Base-by-base conservation (phyloP, 2,888 invertebrate genomes). In the Schizotus pectinicornis region DNA sequence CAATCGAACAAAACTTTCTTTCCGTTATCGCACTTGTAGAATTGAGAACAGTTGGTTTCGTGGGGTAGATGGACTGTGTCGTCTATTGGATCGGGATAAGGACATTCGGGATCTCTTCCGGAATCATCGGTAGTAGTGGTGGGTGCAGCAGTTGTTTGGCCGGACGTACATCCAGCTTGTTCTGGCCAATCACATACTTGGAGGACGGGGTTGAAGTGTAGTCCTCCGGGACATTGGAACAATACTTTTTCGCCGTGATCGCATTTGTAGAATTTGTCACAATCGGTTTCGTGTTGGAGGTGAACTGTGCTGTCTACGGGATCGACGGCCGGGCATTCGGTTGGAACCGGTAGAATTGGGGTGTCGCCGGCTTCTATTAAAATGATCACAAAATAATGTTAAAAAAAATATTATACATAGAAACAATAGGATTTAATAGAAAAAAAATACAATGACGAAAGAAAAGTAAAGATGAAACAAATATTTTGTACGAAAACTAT, bases 11-110 rank as follows among this genome's bases (percentile, higher is more conserved):
- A 13, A 12, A 64, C 63, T 1, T 67, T 53, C 3, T 59, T 56
- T 13, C 71, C 71, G 43, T 71, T 69, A 7, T 63, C 62, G 42
- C 67, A 67, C 37, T 63, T 61, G 56, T 57, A 67, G 41, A 66
- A 67, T 42, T 13, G 33, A 1, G 7, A 36, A 34, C 9, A 30
- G 41, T 47, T 30, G 12, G 41, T 32, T 53, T 53, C 12, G 34
- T 36, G 31, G n/a, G 22, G 22, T 13, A 69, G 34, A 41, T 68
- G 64, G 13, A 59, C 49, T 0, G 45, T 53, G 31, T 50, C 33
- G 41, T 38, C 34, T 12, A 46, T 7, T n/a, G 46, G 52, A 22
- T 53, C 50, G 9, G 54, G 55, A 8, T 11, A 56, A 22, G 46
- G 56, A 8, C 50, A 56, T 9, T 51, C 42, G 7, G 36, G 30